These are phyloP conservation scores for Ciona savignyi DNA, from an alignment of 23 tunicate genomes.

Conservation along the genomic window DNA sequence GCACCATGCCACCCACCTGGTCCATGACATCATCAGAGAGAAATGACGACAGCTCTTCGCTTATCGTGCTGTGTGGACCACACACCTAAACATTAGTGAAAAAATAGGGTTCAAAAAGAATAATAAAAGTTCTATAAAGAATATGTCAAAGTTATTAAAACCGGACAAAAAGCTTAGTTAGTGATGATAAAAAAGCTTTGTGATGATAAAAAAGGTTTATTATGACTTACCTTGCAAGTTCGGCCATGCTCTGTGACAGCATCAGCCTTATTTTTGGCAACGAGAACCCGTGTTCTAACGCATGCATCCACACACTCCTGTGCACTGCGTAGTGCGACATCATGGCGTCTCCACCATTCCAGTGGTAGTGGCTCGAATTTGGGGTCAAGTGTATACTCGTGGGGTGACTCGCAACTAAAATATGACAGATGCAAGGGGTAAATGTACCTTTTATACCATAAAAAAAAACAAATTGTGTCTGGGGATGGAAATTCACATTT, in stretches of 20 bases:
- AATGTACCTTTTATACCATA: too few relatives aligned
- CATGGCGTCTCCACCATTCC: slow-evolving; percentile 66
- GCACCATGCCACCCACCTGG: slow-evolving; percentile 3
- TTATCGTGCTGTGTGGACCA: background rate
- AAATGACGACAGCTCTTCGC: background rate
- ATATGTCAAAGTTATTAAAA: too few relatives aligned
- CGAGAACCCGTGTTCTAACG: slow-evolving; percentile 24
- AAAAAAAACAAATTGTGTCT: too few relatives aligned
- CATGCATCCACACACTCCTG: slow-evolving; percentile 64
- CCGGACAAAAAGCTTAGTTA: too few relatives aligned
- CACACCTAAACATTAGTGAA: background rate
- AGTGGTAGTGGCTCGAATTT: slow-evolving; percentile 16
- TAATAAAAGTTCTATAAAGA: too few relatives aligned
- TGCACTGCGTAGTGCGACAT: slow-evolving; percentile 26
- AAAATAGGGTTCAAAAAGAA: too few relatives aligned
- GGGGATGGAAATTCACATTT: too few relatives aligned
- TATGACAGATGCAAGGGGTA: background rate
- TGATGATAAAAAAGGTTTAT: too few relatives aligned
- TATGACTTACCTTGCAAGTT: slow-evolving; percentile 58
- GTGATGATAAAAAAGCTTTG: too few relatives aligned
- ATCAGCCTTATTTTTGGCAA: slow-evolving; percentile 33
- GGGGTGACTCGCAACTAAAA: background rate
- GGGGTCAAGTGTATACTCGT: background rate
- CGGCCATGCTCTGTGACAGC: slow-evolving; percentile 48
- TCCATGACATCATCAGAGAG: background rate